Conservation (phyloP, 2,888 invertebrate genomes). For the Eudemis profundana region DNA sequence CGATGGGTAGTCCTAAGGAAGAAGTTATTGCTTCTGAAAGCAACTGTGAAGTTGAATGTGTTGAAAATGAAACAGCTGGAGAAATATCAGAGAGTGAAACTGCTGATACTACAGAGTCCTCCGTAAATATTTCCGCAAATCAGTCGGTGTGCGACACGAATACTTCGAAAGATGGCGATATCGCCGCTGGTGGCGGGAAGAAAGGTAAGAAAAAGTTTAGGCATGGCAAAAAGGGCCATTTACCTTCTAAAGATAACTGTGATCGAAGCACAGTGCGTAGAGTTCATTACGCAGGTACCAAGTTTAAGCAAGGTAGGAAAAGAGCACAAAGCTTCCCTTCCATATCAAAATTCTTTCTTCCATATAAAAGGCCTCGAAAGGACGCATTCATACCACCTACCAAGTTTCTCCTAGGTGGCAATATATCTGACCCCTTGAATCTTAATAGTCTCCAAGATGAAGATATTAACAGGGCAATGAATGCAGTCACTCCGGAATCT, state of each 20-base stretch:
- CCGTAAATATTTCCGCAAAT: slow-evolving; percentile 59
- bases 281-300: slow-evolving; percentile 74
- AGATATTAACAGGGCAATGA: slow-evolving; percentile 91
- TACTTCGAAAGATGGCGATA: slow-evolving; percentile 70
- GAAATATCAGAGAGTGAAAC: slow-evolving; percentile 69
- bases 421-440: slow-evolving; percentile 97
- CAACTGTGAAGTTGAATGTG: slow-evolving; percentile 59
- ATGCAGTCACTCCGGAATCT: slow-evolving; percentile 96
- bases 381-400: slow-evolving; percentile 94
- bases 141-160: slow-evolving; percentile 61
- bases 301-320: slow-evolving; percentile 85
- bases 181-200: slow-evolving; percentile 61
- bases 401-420: slow-evolving; percentile 97
- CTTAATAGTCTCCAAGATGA: slow-evolving; percentile 95
- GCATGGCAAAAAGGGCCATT: slow-evolving; percentile 75
- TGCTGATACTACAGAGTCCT: slow-evolving; percentile 63
- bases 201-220: slow-evolving; percentile 79
- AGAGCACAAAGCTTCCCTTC: slow-evolving; percentile 88
- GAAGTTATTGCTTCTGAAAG: slow-evolving; percentile 62
- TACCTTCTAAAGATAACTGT: slow-evolving; percentile 70
- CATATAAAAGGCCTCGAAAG: slow-evolving; percentile 90
- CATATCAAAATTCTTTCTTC: slow-evolving; percentile 90
- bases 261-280: slow-evolving; percentile 75
- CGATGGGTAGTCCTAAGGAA: slow-evolving; percentile 78
- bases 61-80: slow-evolving; percentile 64